A percentile compares a stretch with the other conserved stretches of the same genome.
Evolutionary conservation across 2,888 invertebrate species (phyloP).

Genomic region (Ophion costatus): DNA sequence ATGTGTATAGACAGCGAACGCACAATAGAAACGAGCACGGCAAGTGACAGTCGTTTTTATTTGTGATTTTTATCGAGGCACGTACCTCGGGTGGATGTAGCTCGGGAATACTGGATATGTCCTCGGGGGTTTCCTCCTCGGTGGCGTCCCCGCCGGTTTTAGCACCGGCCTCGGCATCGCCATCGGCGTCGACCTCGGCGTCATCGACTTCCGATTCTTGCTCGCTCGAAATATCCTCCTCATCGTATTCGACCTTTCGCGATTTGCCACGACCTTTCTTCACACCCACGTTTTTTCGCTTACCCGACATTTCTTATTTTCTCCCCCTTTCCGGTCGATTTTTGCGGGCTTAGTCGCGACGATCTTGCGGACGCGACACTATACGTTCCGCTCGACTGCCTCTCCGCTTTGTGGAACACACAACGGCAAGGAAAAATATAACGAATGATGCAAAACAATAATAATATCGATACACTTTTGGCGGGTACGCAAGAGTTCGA

Average conservation of each 20-base stretch:
- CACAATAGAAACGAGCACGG: slow-evolving; percentile 20
- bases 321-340: not conserved
- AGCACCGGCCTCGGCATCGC: slow-evolving; percentile 73
- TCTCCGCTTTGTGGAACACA: slow-evolving; percentile 30
- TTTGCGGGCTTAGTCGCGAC: not conserved
- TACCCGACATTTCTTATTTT: slow-evolving; percentile 73
- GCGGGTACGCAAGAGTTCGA: not conserved
- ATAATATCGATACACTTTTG: slow-evolving; percentile 24
- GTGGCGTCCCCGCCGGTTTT: slow-evolving; percentile 77
- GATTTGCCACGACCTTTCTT: slow-evolving; percentile 79
- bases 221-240: slow-evolving; percentile 82
- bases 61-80: not conserved
- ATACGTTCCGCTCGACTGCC: slow-evolving; percentile 18
- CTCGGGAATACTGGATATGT: slow-evolving; percentile 80
- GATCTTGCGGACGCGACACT: slow-evolving; percentile 36
- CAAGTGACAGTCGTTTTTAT: slow-evolving; percentile 17
- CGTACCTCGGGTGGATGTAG: slow-evolving; percentile 81
- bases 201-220: slow-evolving; percentile 81
- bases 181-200: slow-evolving; percentile 71
- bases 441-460: slow-evolving; percentile 37
- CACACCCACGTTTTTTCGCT: slow-evolving; percentile 76
- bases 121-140: slow-evolving; percentile 79
- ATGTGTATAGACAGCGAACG: not conserved
- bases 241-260: slow-evolving; percentile 81
- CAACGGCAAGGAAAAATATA: slow-evolving; percentile 8